These are phyloP conservation scores for Spinus olivaceus DNA, from an alignment of 2,797 vertebrate genomes.

Conservation along the genomic window DNA sequence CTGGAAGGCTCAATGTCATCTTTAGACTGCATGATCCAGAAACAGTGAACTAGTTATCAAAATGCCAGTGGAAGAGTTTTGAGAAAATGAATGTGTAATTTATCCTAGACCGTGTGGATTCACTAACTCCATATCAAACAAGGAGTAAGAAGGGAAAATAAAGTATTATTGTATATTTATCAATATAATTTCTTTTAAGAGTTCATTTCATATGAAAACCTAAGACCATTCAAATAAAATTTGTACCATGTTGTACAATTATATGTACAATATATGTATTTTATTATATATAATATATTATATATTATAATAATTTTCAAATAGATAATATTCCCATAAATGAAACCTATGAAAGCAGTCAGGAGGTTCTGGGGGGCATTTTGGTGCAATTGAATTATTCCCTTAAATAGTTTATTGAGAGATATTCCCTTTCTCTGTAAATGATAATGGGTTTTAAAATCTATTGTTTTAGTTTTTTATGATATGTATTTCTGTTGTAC, in stretches of 20 bases:
- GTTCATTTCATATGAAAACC: neutral
- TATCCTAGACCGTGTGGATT: neutral
- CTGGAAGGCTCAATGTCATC: neutral
- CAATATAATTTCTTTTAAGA: neutral
- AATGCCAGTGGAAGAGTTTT: neutral
- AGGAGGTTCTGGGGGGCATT: rapidly evolving
- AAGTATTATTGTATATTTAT: neutral
- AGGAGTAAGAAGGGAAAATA: neutral
- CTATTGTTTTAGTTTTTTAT: neutral
- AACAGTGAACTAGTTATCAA: neutral
- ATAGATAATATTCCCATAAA: neutral
- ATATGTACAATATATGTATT: too few relatives aligned
- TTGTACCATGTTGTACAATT: neutral
- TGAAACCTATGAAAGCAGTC: neutral
- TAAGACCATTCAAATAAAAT: neutral
- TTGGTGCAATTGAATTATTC: neutral
- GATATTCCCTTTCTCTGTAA: rapidly evolving
- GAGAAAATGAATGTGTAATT: neutral
- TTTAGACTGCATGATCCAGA: neutral
- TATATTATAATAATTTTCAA: neutral
- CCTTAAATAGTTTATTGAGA: neutral
- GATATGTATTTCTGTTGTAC: neutral
- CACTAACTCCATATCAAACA: rapidly evolving
- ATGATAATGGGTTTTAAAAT: neutral
- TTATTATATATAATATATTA: too few relatives aligned